These are phyloP conservation scores for Bombus pyrosoma DNA, from an alignment of 1,140 invertebrate species.

Conservation along the genomic window DNA sequence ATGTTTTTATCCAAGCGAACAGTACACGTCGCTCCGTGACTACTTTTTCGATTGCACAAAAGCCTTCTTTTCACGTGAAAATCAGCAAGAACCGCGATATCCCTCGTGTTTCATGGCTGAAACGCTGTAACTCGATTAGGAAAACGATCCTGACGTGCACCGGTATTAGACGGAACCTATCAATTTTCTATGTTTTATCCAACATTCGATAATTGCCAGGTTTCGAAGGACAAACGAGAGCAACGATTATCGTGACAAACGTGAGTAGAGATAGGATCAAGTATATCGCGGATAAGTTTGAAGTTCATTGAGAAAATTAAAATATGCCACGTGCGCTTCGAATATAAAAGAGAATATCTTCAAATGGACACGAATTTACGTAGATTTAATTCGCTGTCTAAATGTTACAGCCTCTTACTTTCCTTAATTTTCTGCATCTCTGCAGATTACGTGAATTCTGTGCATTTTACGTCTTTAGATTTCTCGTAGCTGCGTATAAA, in stretches of 20 bases:
- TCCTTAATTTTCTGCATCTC: too few species aligned
- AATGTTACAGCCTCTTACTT: too few species aligned
- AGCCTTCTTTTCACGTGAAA: conserved; percentile 7
- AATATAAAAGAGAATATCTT: neutral
- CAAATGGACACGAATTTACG: too few species aligned
- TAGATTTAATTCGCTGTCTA: too few species aligned
- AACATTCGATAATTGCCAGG: neutral
- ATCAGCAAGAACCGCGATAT: neutral
- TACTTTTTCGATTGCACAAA: conserved; percentile 31
- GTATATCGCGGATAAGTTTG: neutral
- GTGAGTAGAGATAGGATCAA: neutral
- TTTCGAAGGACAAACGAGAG: neutral
- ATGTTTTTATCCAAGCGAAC: neutral
- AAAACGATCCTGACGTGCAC: neutral
- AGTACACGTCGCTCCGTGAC: conserved; percentile 24
- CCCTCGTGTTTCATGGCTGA: neutral
- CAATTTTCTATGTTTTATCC: neutral
- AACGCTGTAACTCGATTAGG: neutral
- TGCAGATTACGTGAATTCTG: too few species aligned
- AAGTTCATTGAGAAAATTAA: neutral
- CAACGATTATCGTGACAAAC: neutral
- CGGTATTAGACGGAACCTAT: neutral
- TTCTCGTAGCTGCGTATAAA: too few species aligned
- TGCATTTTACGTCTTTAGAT: too few species aligned
- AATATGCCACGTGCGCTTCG: too few species aligned